Conservation (phyloP, 2,888 invertebrate genomes). For the Uloborus plumipes region DNA sequence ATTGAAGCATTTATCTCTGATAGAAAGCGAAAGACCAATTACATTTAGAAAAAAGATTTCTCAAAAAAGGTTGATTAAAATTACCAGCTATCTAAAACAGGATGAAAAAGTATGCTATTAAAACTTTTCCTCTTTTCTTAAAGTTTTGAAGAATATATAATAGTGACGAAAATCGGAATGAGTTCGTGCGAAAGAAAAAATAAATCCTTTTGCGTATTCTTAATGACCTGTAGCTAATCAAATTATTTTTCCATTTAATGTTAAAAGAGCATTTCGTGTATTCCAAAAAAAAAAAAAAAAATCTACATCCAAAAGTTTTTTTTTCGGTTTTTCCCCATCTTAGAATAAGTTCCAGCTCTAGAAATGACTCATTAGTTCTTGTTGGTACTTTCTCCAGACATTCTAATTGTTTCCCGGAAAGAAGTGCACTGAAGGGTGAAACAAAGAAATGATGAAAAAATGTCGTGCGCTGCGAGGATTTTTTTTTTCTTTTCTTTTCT, state of each 20-base stretch:
- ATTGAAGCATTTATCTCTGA: too few relatives aligned
- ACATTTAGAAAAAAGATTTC: not conserved
- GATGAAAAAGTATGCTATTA: constrained; percentile 17
- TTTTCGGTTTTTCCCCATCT: not conserved
- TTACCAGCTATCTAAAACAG: constrained; percentile 12
- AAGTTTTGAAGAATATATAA: constrained; percentile 11
- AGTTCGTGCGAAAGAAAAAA: constrained; percentile 9
- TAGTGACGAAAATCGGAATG: constrained; percentile 22
- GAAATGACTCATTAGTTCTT: constrained; percentile 23
- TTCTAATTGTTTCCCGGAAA: constrained; percentile 14
- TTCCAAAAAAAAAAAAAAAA: not conserved
- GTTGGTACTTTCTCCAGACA: constrained; percentile 10
- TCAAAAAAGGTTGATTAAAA: constrained; percentile 31
- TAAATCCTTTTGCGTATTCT: constrained; percentile 19
- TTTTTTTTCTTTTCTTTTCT: too few relatives aligned
- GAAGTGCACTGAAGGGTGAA: constrained; percentile 2
- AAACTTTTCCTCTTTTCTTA: constrained; percentile 8
- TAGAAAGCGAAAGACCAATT: constrained; percentile 35
- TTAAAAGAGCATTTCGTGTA: constrained; percentile 17
- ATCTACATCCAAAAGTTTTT: not conserved
- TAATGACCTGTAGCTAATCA: constrained; percentile 46
- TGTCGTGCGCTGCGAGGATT: too few relatives aligned
- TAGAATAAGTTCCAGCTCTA: not conserved
- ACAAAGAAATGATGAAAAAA: constrained; percentile 7
- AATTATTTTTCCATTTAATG: constrained; percentile 45